Evolutionary conservation across 2,113 vertebrate species (phyloP), one percentile per base, ranked within the genome.

Genomic region (Glaucidium brasilianum): DNA sequence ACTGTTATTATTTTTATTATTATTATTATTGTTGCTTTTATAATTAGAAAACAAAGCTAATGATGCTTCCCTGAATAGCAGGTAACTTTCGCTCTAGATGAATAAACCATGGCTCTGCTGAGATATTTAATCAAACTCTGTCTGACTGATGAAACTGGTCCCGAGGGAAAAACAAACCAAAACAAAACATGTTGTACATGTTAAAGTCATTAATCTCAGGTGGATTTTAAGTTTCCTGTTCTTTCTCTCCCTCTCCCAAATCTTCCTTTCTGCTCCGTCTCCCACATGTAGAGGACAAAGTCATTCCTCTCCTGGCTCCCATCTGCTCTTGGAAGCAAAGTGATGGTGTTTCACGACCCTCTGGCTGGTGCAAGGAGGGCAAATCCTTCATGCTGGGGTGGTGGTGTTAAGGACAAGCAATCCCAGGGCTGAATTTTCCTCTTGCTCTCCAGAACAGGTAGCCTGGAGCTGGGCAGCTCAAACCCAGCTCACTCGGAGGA

Each of bases 151-250:
- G 76, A 92, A 96, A 97, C 41, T 85, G 74, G 66, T 87, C 94
- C 86, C 20, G 25, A 92, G 92, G 88, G 93, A 72, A 85, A 94
- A 96, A 88, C 90, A 92, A 91, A 95, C 11, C 53, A 69, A 87
- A 93, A 56, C 89, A 94, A 80, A 96, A 64, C 89, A 92, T 69
- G 45, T 76, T 68, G 76, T 80, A 91, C 91, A 92, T 90, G 87
- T 82, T 97, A 91, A 97, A 96, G 45, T 96, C 84, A 85, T 94
- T 94, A 88, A 94, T 96, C 86, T 96, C 96, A 94, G 86, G 94
- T 96, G 94, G 84, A 82, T 92, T 95, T 95, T 37, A 69, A 88
- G 96, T 94, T 96, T 95, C 84, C 86, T 95, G 91, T 43, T 95
- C 80, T 66, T 64, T 91, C 47, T 29, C 49, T 20, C 50, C 13